Conservation (phyloP, 2,113 vertebrate genomes). For the Ceyx cyanopectus region DNA sequence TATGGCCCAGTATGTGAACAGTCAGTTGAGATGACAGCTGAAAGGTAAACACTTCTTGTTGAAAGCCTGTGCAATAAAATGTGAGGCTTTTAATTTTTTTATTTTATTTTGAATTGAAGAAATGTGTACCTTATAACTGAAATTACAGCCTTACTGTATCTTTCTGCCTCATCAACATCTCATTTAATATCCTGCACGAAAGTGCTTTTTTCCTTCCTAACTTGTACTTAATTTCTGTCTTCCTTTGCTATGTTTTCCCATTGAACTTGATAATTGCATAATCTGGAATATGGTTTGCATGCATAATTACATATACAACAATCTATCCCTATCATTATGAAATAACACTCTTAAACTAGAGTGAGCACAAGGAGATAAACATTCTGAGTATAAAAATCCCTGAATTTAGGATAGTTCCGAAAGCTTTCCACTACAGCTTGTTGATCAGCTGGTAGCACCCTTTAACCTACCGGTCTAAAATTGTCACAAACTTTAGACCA, state of each 20-base stretch:
- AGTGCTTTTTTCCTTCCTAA: background rate
- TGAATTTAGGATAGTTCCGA: background rate
- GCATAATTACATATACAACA: background rate
- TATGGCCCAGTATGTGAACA: background rate
- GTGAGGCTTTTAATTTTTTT: background rate
- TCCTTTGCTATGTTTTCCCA: background rate
- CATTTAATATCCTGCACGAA: background rate
- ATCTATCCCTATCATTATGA: background rate
- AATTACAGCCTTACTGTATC: background rate
- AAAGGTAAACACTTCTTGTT: background rate
- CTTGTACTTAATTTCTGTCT: background rate
- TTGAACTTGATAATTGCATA: background rate
- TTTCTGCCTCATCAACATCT: background rate
- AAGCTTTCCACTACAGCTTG: background rate
- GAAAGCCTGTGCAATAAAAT: background rate
- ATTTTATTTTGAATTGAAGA: background rate
- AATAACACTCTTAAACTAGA: background rate
- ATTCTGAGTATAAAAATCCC: background rate
- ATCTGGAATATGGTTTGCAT: background rate
- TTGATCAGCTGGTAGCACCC: background rate
- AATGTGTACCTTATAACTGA: background rate
- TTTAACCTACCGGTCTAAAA: background rate
- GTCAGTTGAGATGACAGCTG: background rate
- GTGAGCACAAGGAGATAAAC: background rate
- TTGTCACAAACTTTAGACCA: background rate